Evolutionary conservation across 53 echinoderm and acorn worm species (phyloP), one percentile per base, ranked within the genome.

Genomic region (Hippasteria phrygiana): DNA sequence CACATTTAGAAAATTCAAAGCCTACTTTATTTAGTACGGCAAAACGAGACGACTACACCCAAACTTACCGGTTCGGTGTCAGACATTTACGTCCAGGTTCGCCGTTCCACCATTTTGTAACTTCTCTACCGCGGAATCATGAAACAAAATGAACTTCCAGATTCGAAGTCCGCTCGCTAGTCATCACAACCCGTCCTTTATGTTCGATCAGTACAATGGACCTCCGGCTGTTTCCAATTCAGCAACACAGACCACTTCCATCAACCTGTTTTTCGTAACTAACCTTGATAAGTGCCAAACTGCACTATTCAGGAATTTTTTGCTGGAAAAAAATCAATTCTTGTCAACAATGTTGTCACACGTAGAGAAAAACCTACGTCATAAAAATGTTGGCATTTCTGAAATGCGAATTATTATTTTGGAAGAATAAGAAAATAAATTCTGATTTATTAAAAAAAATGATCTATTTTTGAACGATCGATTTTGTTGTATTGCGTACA

Each of bases 241-340:
- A 20, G 27, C 29, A 26, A 74, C 46, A 20, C 22, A 24, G 41
- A 73, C 24, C n/a, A 43, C 42, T 24, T 73, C n/a, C 43, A 55
- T 55, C 28, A 47, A 3, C 46, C 1, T 74, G 43, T 74, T 74
- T 74, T 74, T n/a, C 0, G 0, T 12, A 47, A 43, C 16, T 54
- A 77, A 77, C 77, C 77, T 77, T 77, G 77, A 35, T 7, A 33
- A 54, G 77, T 37, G 77, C 20, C 20, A 77, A 77, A 51, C 22
- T 77, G 77, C 13, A 77, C 77, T 77, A 77, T 77, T 54, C 14
- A 74, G 74, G 74, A 74, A 74, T 74, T 74, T 38, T 8, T 73
- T 27, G 9, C n/a, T 43, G 12, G 39, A 3, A 63, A 28, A 29
- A 2, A 29, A 4, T 3, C 28, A 63, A n/a, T n/a, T n/a, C n/a